Conservation (phyloP, 2,888 invertebrate genomes). For the Eubasilissa splendida region DNA sequence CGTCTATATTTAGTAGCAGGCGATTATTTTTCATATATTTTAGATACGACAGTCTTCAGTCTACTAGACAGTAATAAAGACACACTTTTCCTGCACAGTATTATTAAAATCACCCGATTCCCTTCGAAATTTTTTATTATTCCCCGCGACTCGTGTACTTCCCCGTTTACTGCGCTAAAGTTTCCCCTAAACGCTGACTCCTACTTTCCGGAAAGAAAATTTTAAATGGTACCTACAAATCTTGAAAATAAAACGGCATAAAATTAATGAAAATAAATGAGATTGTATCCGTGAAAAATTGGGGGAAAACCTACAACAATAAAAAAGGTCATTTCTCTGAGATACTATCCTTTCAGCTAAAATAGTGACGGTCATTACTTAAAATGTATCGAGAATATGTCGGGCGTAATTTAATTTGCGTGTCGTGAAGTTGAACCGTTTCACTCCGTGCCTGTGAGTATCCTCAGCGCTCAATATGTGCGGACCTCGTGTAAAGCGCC, state of each 20-base stretch:
- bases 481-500: background rate
- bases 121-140: too few species aligned
- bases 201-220: slow-evolving; percentile 36
- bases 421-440: background rate
- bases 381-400: background rate
- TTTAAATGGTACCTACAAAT: slow-evolving; percentile 11
- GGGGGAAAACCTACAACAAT: slow-evolving; percentile 45
- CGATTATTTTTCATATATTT: too few species aligned
- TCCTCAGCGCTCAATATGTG: background rate
- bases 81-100: too few species aligned
- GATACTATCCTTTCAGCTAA: background rate
- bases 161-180: background rate
- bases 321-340: slow-evolving; percentile 34
- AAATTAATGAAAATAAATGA: slow-evolving; percentile 56
- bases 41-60: too few species aligned
- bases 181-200: slow-evolving; percentile 36
- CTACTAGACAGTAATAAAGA: too few species aligned
- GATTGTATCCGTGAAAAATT: slow-evolving; percentile 42
- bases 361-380: background rate
- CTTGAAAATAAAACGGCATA: slow-evolving; percentile 48
- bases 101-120: too few species aligned
- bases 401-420: background rate
- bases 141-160: background rate
- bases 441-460: background rate
- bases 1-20: too few species aligned